Evolutionary conservation across 2,797 vertebrate species (phyloP).

Genomic region (Pyrocephalus nanus): DNA sequence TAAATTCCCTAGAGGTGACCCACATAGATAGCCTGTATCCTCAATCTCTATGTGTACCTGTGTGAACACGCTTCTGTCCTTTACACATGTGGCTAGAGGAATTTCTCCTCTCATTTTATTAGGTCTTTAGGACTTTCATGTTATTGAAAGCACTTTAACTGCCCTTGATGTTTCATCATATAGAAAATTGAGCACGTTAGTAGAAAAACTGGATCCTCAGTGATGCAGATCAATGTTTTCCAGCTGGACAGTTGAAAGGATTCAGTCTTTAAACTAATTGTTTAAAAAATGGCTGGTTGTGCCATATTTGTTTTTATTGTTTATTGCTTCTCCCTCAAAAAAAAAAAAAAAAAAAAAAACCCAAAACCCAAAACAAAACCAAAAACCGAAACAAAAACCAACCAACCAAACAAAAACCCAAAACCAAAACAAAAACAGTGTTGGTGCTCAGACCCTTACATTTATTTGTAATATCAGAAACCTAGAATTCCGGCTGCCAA

Average conservation of each 20-base stretch:
- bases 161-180: neutral
- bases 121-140: neutral
- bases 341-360: fast-evolving
- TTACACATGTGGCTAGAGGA: neutral
- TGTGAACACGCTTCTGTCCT: neutral
- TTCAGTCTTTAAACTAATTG: neutral
- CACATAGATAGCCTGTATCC: neutral
- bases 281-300: neutral
- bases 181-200: neutral
- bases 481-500: neutral
- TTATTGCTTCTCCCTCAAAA: neutral
- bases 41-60: neutral
- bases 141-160: neutral
- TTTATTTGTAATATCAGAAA: neutral
- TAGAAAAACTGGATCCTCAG: neutral
- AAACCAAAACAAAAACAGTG: too few relatives aligned
- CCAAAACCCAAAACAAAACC: too few relatives aligned
- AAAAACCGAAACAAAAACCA: too few relatives aligned
- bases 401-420: too few relatives aligned
- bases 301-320: neutral
- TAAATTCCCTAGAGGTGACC: neutral
- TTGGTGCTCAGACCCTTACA: neutral
- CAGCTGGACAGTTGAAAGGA: neutral
- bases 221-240: neutral
- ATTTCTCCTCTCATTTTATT: neutral